Evolutionary conservation across 30 jellyfish, hydroid and myxozoan species (phyloP).

Genomic region (Cassiopea xamachana): DNA sequence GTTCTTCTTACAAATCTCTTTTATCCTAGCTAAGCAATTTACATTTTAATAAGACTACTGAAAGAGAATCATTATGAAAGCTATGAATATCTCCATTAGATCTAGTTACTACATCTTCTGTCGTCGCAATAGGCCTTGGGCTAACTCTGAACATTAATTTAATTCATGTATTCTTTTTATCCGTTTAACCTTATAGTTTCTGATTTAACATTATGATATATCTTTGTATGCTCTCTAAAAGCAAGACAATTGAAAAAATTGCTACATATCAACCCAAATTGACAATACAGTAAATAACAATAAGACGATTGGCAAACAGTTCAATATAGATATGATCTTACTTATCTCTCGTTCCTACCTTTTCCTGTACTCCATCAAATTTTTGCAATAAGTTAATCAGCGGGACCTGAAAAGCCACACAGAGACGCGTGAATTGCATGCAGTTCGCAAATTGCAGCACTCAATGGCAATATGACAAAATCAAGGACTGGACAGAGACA

Average conservation of each 20-base stretch:
- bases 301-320: too few species aligned
- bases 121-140: not conserved
- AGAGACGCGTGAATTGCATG: not conserved
- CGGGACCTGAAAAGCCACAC: constrained; percentile 77
- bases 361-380: constrained; percentile 93
- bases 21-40: not conserved
- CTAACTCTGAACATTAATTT: not conserved
- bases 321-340: not conserved
- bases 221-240: not conserved
- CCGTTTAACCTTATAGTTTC: not conserved
- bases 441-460: not conserved
- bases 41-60: not conserved
- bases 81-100: not conserved
- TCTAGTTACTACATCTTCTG: not conserved
- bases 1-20: not conserved
- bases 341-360: constrained; percentile 35
- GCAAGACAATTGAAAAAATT: not conserved
- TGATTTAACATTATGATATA: not conserved
- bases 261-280: too few species aligned
- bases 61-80: not conserved
- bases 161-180: not conserved
- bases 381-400: constrained; percentile 81
- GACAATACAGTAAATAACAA: too few species aligned
- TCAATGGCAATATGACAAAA: too few species aligned
- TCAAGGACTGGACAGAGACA: too few species aligned